Evolutionary conservation across 2,797 vertebrate genomes (phyloP), one percentile per base, ranked within the genome.

Genomic region (Falco novaeseelandiae): DNA sequence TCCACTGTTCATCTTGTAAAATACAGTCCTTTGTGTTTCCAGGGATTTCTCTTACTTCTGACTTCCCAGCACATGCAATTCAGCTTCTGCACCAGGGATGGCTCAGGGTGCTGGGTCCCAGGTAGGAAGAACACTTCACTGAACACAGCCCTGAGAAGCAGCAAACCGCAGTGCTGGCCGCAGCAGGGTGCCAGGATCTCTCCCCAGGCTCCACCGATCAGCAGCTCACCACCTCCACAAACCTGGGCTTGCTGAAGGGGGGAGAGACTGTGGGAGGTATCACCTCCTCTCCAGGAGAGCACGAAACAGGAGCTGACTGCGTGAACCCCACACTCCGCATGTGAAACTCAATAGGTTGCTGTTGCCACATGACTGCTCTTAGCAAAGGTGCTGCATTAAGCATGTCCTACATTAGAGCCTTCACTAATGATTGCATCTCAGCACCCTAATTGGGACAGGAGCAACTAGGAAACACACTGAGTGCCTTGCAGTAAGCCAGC

Each of bases 271-370:
- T 1, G 4, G 52, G 32, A 67, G 27, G 34, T 18, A 9, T 2
- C 23, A 12, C 21, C 87, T 17, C 6, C 4, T 58, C 17, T 34
- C 22, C 66, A 27, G 61, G 30, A 49, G 21, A n/a, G 38, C 6
- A 4, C 0, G 30, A 67, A 20, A 49, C 7, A 14, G 65, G 36
- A 76, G 67, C 32, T 5, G 58, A 30, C 51, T 12, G 42, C 0
- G 0, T 3, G 19, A 72, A 48, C 54, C 38, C 54, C 12, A 19
- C 0, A 1, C 77, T 65, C 1, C 0, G 42, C 0, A 0, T 8
- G 21, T 26, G 67, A 21, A 73, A 18, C 63, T 77, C 91, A 5
- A 0, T 1, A 26, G 52, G 51, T 70, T 2, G 0, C 59, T 9
- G 62, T 10, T 74, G 58, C n/a, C 52, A 25, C 73, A 58, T 30